Conservation (phyloP, 1,140 invertebrate species). For the Vanessa atalanta region DNA sequence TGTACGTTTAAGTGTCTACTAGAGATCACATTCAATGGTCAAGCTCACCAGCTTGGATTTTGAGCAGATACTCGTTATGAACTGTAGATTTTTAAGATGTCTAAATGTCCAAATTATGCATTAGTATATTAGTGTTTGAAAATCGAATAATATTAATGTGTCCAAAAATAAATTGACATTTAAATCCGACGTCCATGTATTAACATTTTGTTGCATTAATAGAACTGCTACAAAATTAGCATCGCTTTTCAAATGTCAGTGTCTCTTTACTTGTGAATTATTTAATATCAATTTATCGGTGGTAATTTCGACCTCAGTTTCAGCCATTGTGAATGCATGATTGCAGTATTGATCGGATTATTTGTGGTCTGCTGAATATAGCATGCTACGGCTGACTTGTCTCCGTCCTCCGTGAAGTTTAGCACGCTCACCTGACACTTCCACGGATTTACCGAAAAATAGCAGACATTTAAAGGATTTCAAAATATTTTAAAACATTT, state of each 20-base stretch:
- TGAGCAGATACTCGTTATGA: too few species aligned
- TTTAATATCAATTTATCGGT: constrained; percentile 1
- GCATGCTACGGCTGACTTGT: constrained; percentile 4
- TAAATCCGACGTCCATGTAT: too few species aligned
- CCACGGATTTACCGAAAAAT: constrained; percentile 2
- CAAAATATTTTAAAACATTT: constrained; percentile 1
- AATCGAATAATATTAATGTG: too few species aligned
- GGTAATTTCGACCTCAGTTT: constrained; percentile 16
- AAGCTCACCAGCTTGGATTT: too few species aligned
- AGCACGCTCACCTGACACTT: constrained; percentile 6
- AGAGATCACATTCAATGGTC: background rate
- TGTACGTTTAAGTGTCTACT: background rate
- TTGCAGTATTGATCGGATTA: constrained; percentile 31
- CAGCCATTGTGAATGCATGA: constrained; percentile 22
- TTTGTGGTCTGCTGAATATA: constrained; percentile 25
- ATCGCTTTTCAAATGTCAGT: background rate
- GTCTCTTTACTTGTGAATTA: background rate
- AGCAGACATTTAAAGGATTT: background rate
- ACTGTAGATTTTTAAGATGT: too few species aligned
- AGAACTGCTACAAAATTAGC: background rate
- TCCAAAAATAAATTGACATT: too few species aligned
- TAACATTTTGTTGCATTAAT: background rate
- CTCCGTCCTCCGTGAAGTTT: constrained; percentile 4
- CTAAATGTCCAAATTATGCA: too few species aligned
- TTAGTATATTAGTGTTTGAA: too few species aligned